These are phyloP conservation scores for Campoplex nolae DNA, from an alignment of 2,888 invertebrate species.

Conservation along the genomic window DNA sequence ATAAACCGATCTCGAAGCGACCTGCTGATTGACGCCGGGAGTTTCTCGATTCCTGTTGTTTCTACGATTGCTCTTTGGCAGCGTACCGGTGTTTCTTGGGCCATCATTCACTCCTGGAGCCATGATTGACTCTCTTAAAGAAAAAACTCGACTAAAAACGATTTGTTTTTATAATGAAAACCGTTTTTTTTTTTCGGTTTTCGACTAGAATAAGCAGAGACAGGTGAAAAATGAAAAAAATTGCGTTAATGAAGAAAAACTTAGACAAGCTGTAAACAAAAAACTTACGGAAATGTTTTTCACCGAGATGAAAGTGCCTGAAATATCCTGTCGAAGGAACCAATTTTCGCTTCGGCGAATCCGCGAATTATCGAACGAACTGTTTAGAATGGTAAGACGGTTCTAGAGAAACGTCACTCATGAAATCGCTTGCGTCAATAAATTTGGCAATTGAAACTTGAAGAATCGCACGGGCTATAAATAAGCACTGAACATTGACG, in stretches of 20 bases:
- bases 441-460: conserved; percentile 75
- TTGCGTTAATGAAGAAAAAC: background rate
- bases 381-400: background rate
- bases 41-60: conserved; percentile 80
- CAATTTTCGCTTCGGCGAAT: conserved; percentile 32
- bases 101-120: conserved; percentile 77
- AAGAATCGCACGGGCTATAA: conserved; percentile 73
- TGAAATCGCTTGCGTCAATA: conserved; percentile 76
- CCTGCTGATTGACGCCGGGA: conserved; percentile 74
- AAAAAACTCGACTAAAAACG: background rate
- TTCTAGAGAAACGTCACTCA: conserved; percentile 63
- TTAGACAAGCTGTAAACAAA: background rate
- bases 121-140: conserved; percentile 30
- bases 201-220: background rate
- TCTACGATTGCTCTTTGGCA: conserved; percentile 81
- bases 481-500: conserved; percentile 78
- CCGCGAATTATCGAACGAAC: conserved; percentile 51
- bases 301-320: background rate
- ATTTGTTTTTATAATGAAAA: background rate
- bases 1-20: conserved; percentile 69
- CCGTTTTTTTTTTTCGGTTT: background rate
- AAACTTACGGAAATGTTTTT: background rate
- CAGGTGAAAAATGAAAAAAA: background rate
- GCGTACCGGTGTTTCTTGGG: conserved; percentile 80
- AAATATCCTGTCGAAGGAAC: background rate